Base-by-base conservation (phyloP, 23 tunicate species). In the Halocynthia aurantium region DNA sequence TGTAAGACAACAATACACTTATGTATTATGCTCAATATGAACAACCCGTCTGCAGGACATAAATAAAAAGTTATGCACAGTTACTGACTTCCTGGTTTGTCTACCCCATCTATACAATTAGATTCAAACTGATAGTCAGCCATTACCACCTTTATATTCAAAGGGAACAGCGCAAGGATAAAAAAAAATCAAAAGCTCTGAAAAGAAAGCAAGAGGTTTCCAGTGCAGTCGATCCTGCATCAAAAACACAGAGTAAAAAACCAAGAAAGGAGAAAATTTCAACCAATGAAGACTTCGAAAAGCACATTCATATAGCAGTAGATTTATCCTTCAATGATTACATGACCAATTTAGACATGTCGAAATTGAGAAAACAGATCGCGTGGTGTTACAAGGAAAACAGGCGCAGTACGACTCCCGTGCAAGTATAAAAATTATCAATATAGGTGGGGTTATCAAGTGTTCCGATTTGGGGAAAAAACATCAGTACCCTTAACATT, bases 361-460 rank as follows among this genome's bases (percentile, higher is more conserved):
- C 83, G 51, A 92, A 92, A 62, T 78, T 92, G 40, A 85, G 83
- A 61, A 84, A 84, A 65, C 98, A 92, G 63, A 78, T 92, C 49
- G 85, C 76, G 6, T 92, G 98, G 98, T 86, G 92, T 79, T 92
- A 92, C 69, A 81, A 92, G 66, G 86, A 77, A 52, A 92, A 92
- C 58, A 73, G 98, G 86, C 82, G 98, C 67, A 82, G 86, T 19
- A 7, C 22, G 6, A 50, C 64, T 50, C 93, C 98, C 15, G 85
- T 92, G 8, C 98, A 92, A 85, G 98, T 92, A 64, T 8, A 4
- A 31, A 31, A 0, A 31, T 31, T 31, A 31, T 31, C 44, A 31
- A 31, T 31, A 31, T 31, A 31, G 44, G 44, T 31, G 44, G 44
- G 44, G 44, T 31, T 31, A 31, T 31, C 44, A 31, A 31, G 44